Evolutionary conservation across 2,888 invertebrate genomes (phyloP).

Genomic region (Ornithoptera priamus): DNA sequence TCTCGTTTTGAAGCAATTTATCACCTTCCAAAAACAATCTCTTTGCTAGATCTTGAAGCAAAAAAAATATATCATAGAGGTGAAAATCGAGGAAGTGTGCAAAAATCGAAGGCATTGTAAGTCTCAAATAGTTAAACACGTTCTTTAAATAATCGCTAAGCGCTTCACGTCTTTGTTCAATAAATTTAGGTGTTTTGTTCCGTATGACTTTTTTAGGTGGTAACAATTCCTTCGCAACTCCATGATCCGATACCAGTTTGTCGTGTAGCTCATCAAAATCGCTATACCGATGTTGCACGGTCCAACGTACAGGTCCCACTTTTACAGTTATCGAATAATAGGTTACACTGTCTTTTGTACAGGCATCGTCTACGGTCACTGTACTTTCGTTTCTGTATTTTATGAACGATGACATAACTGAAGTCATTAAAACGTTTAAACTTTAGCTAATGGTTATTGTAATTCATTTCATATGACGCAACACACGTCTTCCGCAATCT

Average conservation of each 20-base stretch:
- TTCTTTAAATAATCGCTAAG: slow-evolving; percentile 90
- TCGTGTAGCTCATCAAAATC: slow-evolving; percentile 95
- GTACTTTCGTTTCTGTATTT: slow-evolving; percentile 83
- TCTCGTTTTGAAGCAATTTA: slow-evolving; percentile 80
- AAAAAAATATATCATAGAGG: slow-evolving; percentile 92
- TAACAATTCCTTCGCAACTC: slow-evolving; percentile 89
- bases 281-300: slow-evolving; percentile 91
- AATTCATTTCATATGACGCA: slow-evolving; percentile 25
- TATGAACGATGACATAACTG: slow-evolving; percentile 87
- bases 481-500: slow-evolving; percentile 18
- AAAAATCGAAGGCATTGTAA: slow-evolving; percentile 89
- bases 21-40: slow-evolving; percentile 89
- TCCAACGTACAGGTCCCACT: slow-evolving; percentile 89
- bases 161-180: slow-evolving; percentile 87
- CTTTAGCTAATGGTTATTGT: slow-evolving; percentile 8
- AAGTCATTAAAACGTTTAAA: slow-evolving; percentile 2
- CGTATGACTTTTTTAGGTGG: slow-evolving; percentile 97
- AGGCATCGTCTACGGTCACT: slow-evolving; percentile 83
- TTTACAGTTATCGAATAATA: slow-evolving; percentile 86
- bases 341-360: slow-evolving; percentile 83
- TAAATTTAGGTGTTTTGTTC: slow-evolving; percentile 92
- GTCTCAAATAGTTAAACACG: slow-evolving; percentile 86
- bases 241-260: slow-evolving; percentile 88
- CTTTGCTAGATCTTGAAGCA: slow-evolving; percentile 90
- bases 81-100: slow-evolving; percentile 93